phyloP scores from a whole-genome alignment of 2,888 invertebrate genomes.

The Tenthredo distinguenda region DNA sequence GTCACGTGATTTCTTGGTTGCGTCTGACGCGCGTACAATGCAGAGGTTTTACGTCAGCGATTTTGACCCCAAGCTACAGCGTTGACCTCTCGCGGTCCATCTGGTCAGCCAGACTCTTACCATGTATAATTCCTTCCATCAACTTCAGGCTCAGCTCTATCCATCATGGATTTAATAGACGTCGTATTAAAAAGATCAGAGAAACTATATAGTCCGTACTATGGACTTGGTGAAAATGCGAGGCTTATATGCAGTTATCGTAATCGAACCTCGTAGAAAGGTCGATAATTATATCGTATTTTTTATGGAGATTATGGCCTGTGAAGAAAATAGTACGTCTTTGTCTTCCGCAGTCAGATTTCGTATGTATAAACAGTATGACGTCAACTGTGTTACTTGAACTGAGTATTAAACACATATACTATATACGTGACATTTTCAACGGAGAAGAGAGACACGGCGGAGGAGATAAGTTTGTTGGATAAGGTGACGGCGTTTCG shows the following conservation, averaged over 20 bases:
- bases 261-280: not conserved
- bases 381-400: constrained; percentile 2
- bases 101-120: constrained; percentile 16
- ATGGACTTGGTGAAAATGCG: not conserved
- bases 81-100: constrained; percentile 44
- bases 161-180: not conserved
- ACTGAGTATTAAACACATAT: not conserved
- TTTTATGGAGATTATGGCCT: not conserved
- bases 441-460: not conserved
- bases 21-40: constrained; percentile 33
- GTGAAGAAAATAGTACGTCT: not conserved
- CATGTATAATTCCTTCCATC: constrained; percentile 37
- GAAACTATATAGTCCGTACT: not conserved
- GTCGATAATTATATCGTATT: not conserved
- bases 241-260: not conserved
- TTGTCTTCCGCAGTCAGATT: not conserved
- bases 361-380: not conserved
- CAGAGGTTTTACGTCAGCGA: constrained; percentile 43
- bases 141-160: not conserved
- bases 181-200: not conserved
- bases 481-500: constrained; percentile 24
- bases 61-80: constrained; percentile 40
- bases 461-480: constrained; percentile 27
- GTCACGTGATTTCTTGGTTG: constrained; percentile 15
- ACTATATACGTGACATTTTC: constrained; percentile 35